Percentiles rank a stretch among this genome's conserved stretches.
Evolutionary conservation across 2,888 invertebrate species (phyloP).

Genomic region (Hydriomena furcata): DNA sequence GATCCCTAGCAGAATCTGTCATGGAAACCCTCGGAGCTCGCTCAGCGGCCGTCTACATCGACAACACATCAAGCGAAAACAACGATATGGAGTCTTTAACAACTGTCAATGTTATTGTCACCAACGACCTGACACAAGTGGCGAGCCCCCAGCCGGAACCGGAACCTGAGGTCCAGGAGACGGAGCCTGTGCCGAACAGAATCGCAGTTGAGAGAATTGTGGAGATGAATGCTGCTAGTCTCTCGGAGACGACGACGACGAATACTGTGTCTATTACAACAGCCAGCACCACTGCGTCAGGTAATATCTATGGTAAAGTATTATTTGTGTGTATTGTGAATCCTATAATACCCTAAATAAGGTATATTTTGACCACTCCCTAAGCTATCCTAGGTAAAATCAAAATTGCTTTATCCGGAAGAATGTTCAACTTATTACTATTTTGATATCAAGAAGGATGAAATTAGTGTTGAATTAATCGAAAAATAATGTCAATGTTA

Average conservation of each 20-base stretch:
- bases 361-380: too few species aligned
- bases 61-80: constrained; percentile 63
- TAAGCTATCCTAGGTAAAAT: too few species aligned
- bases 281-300: constrained; percentile 74
- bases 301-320: constrained; percentile 46
- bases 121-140: constrained; percentile 64
- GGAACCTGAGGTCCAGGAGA: constrained; percentile 48
- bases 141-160: constrained; percentile 58
- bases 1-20: constrained; percentile 77
- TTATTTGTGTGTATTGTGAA: neutral
- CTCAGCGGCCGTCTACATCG: constrained; percentile 77
- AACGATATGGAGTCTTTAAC: constrained; percentile 73
- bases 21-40: constrained; percentile 78
- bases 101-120: constrained; percentile 77
- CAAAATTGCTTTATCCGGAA: too few species aligned
- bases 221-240: constrained; percentile 61
- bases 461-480: too few species aligned
- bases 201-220: constrained; percentile 72
- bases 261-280: constrained; percentile 59
- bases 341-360: too few species aligned
- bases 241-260: constrained; percentile 48
- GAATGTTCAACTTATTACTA: too few species aligned
- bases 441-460: too few species aligned
- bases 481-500: too few species aligned
- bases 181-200: constrained; percentile 59